Base-by-base conservation (phyloP, 2,797 vertebrate genomes). In the Artibeus jamaicensis region DNA sequence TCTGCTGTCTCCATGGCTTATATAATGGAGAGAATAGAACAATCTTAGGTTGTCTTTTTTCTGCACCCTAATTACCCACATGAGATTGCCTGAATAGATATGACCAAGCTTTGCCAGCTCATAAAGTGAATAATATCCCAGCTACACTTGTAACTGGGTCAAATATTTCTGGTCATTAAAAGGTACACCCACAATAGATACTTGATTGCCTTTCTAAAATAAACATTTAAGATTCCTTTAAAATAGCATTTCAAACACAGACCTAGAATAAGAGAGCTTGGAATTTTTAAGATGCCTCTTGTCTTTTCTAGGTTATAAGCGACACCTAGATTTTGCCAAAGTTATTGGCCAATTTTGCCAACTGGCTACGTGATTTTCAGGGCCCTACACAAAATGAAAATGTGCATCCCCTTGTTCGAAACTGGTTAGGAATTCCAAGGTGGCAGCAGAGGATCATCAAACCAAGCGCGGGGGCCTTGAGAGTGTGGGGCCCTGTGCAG, bases 211-310 rank as follows among this genome's bases (percentile, higher is more conserved):
- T 96, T 87, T 46, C 50, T 78, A 59, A 22, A 81, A 42, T 89
- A 91, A 48, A 42, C 65, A 44, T 62, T 65, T 55, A 44, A 67
- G 73, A 91, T 77, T 57, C 15, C 57, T 81, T 94, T 88, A 76
- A 92, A 96, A 84, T 48, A 42, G 16, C 34, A 74, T 44, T 93
- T 67, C 62, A 85, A 57, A 90, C 46, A 71, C 74, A 89, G 67
- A 70, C 50, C 50, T 81, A 65, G 29, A 89, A 32, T 76, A 82
- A 2, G 6, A 92, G 21, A 15, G 21, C 37, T 53, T 74, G 18
- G 32, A 16, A 73, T 32, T 78, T 87, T 97, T 44, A 62, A 78
- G 57, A 85, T 55, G 37, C 21, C 34, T 26, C 73, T 57, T 70
- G 44, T 50, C n/a, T 87, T 87, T 89, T 74, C n/a, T 88, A 62